Evolutionary conservation across 2,888 invertebrate genomes (phyloP), one percentile per base, ranked within the genome.

Genomic region (Schizotus pectinicornis): DNA sequence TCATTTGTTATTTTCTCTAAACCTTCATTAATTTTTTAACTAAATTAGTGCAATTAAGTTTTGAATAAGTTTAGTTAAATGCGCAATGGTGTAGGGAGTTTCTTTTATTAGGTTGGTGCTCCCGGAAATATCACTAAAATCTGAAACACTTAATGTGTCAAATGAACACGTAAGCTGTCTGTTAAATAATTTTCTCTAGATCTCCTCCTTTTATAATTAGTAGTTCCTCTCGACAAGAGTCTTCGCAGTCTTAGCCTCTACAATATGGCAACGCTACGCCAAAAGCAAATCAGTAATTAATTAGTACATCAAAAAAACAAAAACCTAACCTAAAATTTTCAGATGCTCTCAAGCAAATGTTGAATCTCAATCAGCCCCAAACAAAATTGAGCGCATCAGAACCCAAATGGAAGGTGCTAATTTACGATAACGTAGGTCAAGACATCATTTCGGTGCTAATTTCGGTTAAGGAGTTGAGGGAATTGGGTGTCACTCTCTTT

Each of bases 361-460:
- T 98, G 58, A 97, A 97, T 82, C 84, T 98, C 56, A 96, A 97
- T 80, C 87, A 90, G 70, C 87, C 90, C 33, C 82, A 89, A 61
- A 87, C 88, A 1, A 94, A 92, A 78, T 83, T 87, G 57, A 83
- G 89, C 42, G 86, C 90, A 7, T 86, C 89, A 34, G 94, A 98
- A 81, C 96, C 97, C 14, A 90, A 92, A 8, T 98, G 97, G 97
- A 98, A 98, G 83, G 89, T 99, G 56, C 82, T 99, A 60, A 89
- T 99, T 61, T 98, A 98, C 76, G 99, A 99, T 79, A 87, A 94
- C 72, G 88, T 92, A 67, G 98, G 98, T 2, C 98, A 99, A 81
- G 98, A 99, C 77, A 96, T 99, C 46, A 96, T 99, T 71, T 97
- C 98, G 8, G 98, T 99, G 0, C 81, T 99, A 49, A 87, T 99